Percentiles rank a stretch among this genome's conserved stretches.
phyloP scores from a whole-genome alignment of 1,140 invertebrate species.

The Drosophila arawakana region DNA sequence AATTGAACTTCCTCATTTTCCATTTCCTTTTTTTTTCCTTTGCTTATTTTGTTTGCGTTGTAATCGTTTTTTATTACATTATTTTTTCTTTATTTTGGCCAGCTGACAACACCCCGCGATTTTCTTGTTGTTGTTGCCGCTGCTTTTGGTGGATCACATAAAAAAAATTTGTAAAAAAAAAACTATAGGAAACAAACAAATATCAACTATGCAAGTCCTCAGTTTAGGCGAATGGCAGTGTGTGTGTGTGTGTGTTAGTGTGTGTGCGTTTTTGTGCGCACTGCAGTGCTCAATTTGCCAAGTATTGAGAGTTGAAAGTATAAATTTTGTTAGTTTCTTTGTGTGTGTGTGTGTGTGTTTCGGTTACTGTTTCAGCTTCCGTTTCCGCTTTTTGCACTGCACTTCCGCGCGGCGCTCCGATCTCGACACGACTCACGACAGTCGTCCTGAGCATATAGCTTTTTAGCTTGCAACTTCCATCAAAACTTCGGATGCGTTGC shows the following conservation, averaged over 20 bases:
- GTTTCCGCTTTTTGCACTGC: slow-evolving; percentile 72
- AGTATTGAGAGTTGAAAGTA: slow-evolving; percentile 48
- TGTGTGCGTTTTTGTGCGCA: slow-evolving; percentile 21
- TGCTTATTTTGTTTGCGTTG: not conserved
- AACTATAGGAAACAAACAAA: slow-evolving; percentile 36
- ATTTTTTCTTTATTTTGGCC: slow-evolving; percentile 12
- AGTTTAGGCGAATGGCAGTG: slow-evolving; percentile 15
- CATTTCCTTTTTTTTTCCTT: slow-evolving; percentile 15
- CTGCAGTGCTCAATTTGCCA: slow-evolving; percentile 27
- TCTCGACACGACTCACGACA: slow-evolving; percentile 69
- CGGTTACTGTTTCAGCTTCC: slow-evolving; percentile 51
- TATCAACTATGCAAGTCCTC: slow-evolving; percentile 20
- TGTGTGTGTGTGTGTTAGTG: slow-evolving; percentile 11
- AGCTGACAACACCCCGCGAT: slow-evolving; percentile 73
- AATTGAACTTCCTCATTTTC: slow-evolving; percentile 27
- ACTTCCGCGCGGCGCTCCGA: slow-evolving; percentile 76
- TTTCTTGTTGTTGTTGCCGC: slow-evolving; percentile 46
- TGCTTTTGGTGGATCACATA: slow-evolving; percentile 51
- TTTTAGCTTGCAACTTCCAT: slow-evolving; percentile 28
- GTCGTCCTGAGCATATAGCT: slow-evolving; percentile 26
- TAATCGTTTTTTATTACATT: slow-evolving; percentile 10
- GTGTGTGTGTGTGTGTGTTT: slow-evolving; percentile 13
- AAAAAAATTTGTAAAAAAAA: slow-evolving; percentile 73
- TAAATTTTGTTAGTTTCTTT: slow-evolving; percentile 34
- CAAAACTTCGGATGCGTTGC: not conserved